Percentiles rank a stretch among this genome's conserved stretches.
phyloP scores from a whole-genome alignment of 2,888 invertebrate genomes.

The Ctena decussata region DNA sequence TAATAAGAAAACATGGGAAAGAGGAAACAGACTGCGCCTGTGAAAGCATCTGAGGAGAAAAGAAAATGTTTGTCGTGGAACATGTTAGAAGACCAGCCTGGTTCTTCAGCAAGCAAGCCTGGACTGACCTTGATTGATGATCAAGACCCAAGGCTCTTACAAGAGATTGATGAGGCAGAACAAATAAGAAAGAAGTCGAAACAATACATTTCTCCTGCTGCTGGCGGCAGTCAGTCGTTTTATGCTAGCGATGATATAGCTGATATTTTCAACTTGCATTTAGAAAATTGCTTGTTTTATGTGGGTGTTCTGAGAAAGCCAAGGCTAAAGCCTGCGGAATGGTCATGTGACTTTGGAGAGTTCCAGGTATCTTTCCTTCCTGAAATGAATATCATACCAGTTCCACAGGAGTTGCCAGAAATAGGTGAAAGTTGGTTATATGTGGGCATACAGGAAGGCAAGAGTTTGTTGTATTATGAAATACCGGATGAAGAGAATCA shows the following conservation, averaged over 20 bases:
- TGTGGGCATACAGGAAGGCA: constrained; percentile 72
- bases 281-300: constrained; percentile 72
- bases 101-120: constrained; percentile 22
- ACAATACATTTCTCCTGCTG: background rate
- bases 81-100: constrained; percentile 74
- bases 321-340: constrained; percentile 47
- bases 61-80: constrained; percentile 81
- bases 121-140: constrained; percentile 60
- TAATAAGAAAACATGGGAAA: constrained; percentile 76
- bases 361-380: constrained; percentile 52
- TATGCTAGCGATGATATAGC: constrained; percentile 44
- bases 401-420: constrained; percentile 62
- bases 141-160: constrained; percentile 55
- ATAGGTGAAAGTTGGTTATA: constrained; percentile 82
- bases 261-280: constrained; percentile 64
- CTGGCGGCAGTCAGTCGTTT: background rate
- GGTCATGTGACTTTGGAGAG: constrained; percentile 66
- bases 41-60: constrained; percentile 75
- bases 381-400: constrained; percentile 40
- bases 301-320: constrained; percentile 53
- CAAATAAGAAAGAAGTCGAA: background rate
- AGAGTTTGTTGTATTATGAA: constrained; percentile 84
- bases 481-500: constrained; percentile 31
- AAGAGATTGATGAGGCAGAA: constrained; percentile 29
- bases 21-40: constrained; percentile 77